Evolutionary conservation across 2,888 invertebrate genomes (phyloP).

Genomic region (Callimorpha dominula): DNA sequence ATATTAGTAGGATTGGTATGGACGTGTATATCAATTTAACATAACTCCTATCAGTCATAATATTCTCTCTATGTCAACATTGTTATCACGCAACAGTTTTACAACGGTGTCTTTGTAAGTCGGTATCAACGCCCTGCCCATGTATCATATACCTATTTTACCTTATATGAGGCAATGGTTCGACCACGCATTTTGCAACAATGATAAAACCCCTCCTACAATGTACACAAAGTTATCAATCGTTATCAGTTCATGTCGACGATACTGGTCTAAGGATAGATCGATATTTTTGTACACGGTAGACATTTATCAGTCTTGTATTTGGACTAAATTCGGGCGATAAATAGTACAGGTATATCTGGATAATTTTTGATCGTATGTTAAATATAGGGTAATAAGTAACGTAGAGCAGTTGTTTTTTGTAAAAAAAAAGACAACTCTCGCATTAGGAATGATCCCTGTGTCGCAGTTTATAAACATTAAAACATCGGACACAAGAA

Average conservation of each 20-base stretch:
- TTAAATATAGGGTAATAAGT: too few species aligned
- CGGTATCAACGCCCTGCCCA: conserved; percentile 16
- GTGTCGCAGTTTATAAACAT: too few species aligned
- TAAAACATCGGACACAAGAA: too few species aligned
- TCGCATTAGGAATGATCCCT: too few species aligned
- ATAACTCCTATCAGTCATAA: not conserved
- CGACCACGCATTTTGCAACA: conserved; percentile 34
- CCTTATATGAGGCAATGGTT: not conserved
- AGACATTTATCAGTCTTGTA: conserved; percentile 1
- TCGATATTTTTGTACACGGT: conserved; percentile 32
- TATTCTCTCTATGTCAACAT: not conserved
- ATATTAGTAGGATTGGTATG: too few species aligned
- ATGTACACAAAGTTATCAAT: conserved; percentile 36
- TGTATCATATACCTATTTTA: not conserved
- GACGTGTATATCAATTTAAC: too few species aligned
- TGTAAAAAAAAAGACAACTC: too few species aligned
- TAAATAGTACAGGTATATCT: not conserved
- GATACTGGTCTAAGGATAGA: conserved; percentile 35
- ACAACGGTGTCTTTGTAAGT: conserved; percentile 1
- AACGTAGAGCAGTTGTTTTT: too few species aligned
- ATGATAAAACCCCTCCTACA: conserved; percentile 48
- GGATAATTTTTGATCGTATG: too few species aligned
- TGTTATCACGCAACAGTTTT: not conserved
- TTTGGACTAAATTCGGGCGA: conserved; percentile 3
- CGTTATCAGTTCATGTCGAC: conserved; percentile 33